Percentiles rank a stretch among this genome's conserved stretches.
Evolutionary conservation across 2,888 invertebrate genomes (phyloP).

Genomic region (Sturmia bella): DNA sequence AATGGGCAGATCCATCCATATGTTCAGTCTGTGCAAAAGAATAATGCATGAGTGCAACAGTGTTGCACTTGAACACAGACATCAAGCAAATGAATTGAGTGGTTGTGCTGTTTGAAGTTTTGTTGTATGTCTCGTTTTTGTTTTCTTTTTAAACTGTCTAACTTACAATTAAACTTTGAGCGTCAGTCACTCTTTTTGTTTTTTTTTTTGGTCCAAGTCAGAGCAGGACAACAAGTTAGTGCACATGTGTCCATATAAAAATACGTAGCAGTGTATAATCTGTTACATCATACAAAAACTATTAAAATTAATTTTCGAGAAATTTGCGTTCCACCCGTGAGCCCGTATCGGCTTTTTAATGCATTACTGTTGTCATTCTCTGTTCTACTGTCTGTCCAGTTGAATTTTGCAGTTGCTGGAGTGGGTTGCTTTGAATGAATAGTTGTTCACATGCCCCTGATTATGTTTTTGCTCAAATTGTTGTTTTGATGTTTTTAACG

Average conservation of each 20-base stretch:
- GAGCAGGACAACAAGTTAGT: too few species aligned
- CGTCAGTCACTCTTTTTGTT: constrained; percentile 28
- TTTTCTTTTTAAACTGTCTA: constrained; percentile 38
- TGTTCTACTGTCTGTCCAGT: constrained; percentile 24
- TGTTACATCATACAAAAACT: too few species aligned
- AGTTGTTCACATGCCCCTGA: constrained; percentile 73
- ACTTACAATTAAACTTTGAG: constrained; percentile 38
- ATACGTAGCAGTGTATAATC: too few species aligned
- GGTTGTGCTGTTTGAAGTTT: constrained; percentile 75
- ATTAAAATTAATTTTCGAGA: too few species aligned
- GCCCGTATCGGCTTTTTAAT: too few species aligned
- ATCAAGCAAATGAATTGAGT: constrained; percentile 76
- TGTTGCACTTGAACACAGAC: constrained; percentile 74
- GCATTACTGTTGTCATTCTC: too few species aligned
- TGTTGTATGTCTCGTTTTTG: constrained; percentile 38
- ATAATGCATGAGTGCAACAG: constrained; percentile 69
- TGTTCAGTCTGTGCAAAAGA: constrained; percentile 38
- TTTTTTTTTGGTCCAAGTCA: constrained; percentile 14
- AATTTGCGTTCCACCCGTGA: too few species aligned
- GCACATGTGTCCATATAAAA: too few species aligned
- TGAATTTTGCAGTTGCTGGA: constrained; percentile 34
- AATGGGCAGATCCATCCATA: constrained; percentile 48
- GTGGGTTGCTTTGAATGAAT: constrained; percentile 44
- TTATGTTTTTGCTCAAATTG: constrained; percentile 75
- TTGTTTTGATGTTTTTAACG: constrained; percentile 66